These are phyloP conservation scores for Dasypogon diadema DNA, from an alignment of 2,888 invertebrate genomes.

Conservation along the genomic window DNA sequence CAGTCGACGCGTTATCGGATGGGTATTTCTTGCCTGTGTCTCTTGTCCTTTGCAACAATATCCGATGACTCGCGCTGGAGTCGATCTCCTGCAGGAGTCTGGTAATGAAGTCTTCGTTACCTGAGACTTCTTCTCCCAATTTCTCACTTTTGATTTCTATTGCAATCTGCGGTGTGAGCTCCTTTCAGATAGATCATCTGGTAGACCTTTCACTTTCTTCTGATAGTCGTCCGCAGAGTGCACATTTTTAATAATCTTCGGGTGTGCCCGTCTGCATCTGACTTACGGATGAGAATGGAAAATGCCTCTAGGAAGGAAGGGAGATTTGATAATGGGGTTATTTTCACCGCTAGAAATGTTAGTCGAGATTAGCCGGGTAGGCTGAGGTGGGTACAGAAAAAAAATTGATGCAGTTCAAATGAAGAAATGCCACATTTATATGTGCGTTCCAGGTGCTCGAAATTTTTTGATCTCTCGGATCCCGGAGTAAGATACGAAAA, in stretches of 20 bases:
- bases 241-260: not conserved
- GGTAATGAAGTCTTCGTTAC: not conserved
- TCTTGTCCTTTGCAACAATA: not conserved
- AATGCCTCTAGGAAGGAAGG: not conserved
- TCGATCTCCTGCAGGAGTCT: not conserved
- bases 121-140: not conserved
- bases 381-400: not conserved
- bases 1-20: constrained; percentile 1
- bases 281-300: not conserved
- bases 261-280: no score
- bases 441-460: constrained; percentile 3
- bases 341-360: not conserved
- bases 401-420: constrained; percentile 29
- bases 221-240: not conserved
- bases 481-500: not conserved
- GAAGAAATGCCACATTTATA: constrained; percentile 24
- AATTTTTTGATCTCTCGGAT: not conserved
- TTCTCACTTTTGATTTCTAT: no score
- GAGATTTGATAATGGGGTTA: not conserved
- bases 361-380: not conserved
- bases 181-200: no score
- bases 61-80: not conserved
- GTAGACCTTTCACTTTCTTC: not conserved
- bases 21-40: not conserved
- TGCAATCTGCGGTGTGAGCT: no score